These are phyloP conservation scores for Bovichtus variegatus DNA, from an alignment of 2,797 vertebrate genomes.

Conservation along the genomic window DNA sequence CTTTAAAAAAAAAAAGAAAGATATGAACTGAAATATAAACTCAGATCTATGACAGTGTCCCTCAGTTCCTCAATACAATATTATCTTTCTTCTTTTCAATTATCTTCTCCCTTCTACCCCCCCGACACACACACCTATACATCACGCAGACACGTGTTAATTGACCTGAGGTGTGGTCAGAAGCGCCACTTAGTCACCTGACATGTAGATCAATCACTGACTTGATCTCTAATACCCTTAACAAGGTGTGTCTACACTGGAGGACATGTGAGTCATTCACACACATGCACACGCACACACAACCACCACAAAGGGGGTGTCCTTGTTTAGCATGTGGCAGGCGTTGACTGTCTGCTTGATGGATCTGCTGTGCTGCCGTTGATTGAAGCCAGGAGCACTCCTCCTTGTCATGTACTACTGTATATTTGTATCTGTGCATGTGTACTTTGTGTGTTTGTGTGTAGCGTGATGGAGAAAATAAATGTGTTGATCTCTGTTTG, in stretches of 20 bases:
- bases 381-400: slow-evolving; percentile 35
- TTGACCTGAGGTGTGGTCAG: slow-evolving; percentile 73
- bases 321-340: slow-evolving; percentile 62
- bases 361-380: slow-evolving; percentile 45
- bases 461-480: slow-evolving; percentile 3
- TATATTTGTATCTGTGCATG: not conserved
- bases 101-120: no score
- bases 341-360: slow-evolving; percentile 49
- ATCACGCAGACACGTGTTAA: slow-evolving; percentile 39
- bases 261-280: slow-evolving; percentile 72
- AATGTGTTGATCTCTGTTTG: slow-evolving; percentile 19
- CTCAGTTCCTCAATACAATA: not conserved
- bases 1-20: not conserved
- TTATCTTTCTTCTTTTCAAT: slow-evolving; percentile 11
- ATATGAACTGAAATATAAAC: no score
- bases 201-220: slow-evolving; percentile 84
- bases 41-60: not conserved
- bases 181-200: slow-evolving; percentile 76
- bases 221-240: slow-evolving; percentile 80
- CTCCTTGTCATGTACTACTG: slow-evolving; percentile 14
- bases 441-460: not conserved
- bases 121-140: slow-evolving; percentile 11
- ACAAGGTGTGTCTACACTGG: slow-evolving; percentile 74
- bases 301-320: slow-evolving; percentile 35
- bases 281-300: slow-evolving; percentile 18